These are phyloP conservation scores for Pentamera pediparva DNA, from an alignment of 53 echinoderm and acorn worm genomes.

Conservation along the genomic window DNA sequence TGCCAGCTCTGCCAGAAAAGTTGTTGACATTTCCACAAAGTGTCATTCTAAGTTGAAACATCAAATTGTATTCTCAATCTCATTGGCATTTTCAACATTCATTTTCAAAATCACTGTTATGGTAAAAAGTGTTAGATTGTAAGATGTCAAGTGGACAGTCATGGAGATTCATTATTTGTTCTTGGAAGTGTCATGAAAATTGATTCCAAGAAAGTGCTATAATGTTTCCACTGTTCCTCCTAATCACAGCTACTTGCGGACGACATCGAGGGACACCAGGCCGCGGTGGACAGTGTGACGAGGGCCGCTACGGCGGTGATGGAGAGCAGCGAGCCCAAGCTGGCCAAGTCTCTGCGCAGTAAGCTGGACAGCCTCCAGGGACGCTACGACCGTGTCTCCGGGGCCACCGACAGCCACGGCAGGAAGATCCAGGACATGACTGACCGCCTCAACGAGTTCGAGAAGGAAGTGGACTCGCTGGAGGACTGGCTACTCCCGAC, in stretches of 20 bases:
- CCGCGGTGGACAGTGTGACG: slow-evolving; percentile 68
- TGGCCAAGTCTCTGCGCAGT: slow-evolving; percentile 68
- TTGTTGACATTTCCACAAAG: no score
- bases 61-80: no score
- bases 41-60: no score
- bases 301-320: slow-evolving; percentile 59
- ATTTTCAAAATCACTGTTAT: no score
- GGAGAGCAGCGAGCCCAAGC: slow-evolving; percentile 71
- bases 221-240: no score
- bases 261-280: slow-evolving; percentile 75
- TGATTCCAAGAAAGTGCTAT: no score
- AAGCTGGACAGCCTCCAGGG: slow-evolving; percentile 77
- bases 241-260: slow-evolving; percentile 64
- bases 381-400: slow-evolving; percentile 62
- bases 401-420: slow-evolving; percentile 58
- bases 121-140: no score
- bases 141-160: no score
- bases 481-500: slow-evolving; percentile 90
- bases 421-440: slow-evolving; percentile 64
- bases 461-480: slow-evolving; percentile 90
- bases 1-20: no score
- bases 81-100: no score
- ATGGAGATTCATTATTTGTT: no score
- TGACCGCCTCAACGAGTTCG: slow-evolving; percentile 71
- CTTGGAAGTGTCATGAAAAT: no score